Evolutionary conservation across 2,113 vertebrate species (phyloP).

Genomic region (Cebus imitator): DNA sequence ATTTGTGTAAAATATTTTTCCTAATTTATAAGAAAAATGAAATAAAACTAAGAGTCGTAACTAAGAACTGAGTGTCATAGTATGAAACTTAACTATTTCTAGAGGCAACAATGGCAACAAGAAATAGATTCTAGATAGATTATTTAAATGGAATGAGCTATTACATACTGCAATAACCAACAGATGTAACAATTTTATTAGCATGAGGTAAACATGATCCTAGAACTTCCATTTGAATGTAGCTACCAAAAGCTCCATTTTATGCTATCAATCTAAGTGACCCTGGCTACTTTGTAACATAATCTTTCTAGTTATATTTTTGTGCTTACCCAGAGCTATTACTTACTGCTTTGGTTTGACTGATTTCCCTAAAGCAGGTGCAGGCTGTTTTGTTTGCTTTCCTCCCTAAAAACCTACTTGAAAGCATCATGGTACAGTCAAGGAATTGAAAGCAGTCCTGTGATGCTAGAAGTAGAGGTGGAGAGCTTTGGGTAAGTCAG

Average conservation of each 20-base stretch:
- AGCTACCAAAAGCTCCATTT: neutral
- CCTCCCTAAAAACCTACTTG: constrained; percentile 14
- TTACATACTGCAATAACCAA: neutral
- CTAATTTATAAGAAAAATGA: neutral
- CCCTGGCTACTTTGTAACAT: neutral
- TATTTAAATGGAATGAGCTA: neutral
- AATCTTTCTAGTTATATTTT: neutral
- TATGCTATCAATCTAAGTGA: neutral
- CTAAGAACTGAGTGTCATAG: neutral
- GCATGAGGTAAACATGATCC: neutral
- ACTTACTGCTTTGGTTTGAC: neutral
- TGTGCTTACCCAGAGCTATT: neutral
- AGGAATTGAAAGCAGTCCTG: neutral
- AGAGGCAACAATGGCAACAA: neutral
- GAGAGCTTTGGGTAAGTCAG: neutral
- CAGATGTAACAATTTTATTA: neutral
- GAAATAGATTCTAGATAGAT: neutral
- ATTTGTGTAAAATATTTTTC: constrained; percentile 7
- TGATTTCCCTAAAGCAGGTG: neutral
- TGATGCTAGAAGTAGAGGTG: neutral
- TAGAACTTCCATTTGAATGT: neutral
- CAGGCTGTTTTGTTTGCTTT: neutral
- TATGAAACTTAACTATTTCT: constrained; percentile 10
- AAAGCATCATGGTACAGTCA: neutral
- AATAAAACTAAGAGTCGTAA: neutral